Evolutionary conservation across 2,888 invertebrate species (phyloP).

Genomic region (Mellilla xanthometata): DNA sequence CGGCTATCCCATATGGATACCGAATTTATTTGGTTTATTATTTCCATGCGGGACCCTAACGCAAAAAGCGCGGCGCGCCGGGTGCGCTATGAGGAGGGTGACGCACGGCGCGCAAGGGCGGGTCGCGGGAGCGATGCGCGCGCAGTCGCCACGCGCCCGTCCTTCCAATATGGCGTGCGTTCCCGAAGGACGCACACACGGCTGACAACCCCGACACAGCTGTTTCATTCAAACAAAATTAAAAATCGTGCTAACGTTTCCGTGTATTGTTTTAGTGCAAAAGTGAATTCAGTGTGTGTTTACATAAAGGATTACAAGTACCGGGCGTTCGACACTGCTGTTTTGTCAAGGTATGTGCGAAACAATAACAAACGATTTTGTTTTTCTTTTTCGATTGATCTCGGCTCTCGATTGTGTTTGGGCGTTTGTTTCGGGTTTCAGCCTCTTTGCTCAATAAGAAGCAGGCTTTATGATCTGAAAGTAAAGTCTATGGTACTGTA

Average conservation of each 20-base stretch:
- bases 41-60: too few species aligned
- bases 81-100: conserved; percentile 45
- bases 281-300: conserved; percentile 50
- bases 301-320: conserved; percentile 48
- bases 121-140: conserved; percentile 67
- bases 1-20: too few species aligned
- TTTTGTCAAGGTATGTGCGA: conserved; percentile 62
- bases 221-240: conserved; percentile 22
- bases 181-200: conserved; percentile 67
- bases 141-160: conserved; percentile 80
- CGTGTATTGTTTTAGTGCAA: conserved; percentile 16
- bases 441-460: too few species aligned
- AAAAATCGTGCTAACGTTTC: conserved; percentile 26
- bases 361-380: conserved; percentile 26
- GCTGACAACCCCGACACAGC: conserved; percentile 58
- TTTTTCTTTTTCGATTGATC: conserved; percentile 4
- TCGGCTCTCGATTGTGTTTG: background rate
- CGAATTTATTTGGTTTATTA: too few species aligned
- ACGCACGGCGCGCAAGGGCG: conserved; percentile 49
- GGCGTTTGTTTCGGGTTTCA: background rate
- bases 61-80: too few species aligned
- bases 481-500: too few species aligned
- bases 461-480: too few species aligned
- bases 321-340: conserved; percentile 52
- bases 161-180: conserved; percentile 73